These are phyloP conservation scores for Bucorvus abyssinicus DNA, from an alignment of 2,797 vertebrate genomes.

Conservation along the genomic window DNA sequence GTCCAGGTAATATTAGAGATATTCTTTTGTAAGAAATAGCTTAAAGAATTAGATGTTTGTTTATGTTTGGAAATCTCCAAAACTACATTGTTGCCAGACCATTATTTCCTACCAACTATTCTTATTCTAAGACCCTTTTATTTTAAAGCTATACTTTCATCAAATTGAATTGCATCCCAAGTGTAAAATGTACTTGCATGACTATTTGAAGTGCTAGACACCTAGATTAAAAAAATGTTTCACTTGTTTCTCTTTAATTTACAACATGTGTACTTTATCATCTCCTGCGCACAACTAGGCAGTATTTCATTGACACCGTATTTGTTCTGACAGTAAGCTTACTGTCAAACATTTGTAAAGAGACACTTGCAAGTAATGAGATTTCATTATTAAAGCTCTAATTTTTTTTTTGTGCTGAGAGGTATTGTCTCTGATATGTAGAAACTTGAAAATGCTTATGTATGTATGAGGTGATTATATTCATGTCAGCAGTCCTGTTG, in stretches of 20 bases:
- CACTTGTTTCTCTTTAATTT: neutral
- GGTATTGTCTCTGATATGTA: neutral
- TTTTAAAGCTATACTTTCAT: neutral
- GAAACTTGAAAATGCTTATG: constrained; percentile 12
- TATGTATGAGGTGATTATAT: constrained; percentile 32
- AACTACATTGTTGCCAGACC: neutral
- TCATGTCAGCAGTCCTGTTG: constrained; percentile 7
- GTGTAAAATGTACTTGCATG: neutral
- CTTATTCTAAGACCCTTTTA: neutral
- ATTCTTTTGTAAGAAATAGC: neutral
- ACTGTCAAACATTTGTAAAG: neutral
- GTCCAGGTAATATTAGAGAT: neutral
- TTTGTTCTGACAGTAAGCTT: constrained; percentile 1
- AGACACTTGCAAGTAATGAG: constrained; percentile 23
- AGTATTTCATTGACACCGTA: neutral
- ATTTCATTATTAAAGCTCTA: constrained; percentile 15
- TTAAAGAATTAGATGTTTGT: neutral
- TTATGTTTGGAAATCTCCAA: neutral
- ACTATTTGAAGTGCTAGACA: neutral
- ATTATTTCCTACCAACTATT: neutral
- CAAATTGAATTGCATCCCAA: neutral
- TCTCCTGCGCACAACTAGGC: neutral
- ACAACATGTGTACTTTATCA: neutral
- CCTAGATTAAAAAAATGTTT: neutral
- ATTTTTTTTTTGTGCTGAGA: neutral